phyloP scores from a whole-genome alignment of 2,888 invertebrate species.

The Agapetus fuscipes region DNA sequence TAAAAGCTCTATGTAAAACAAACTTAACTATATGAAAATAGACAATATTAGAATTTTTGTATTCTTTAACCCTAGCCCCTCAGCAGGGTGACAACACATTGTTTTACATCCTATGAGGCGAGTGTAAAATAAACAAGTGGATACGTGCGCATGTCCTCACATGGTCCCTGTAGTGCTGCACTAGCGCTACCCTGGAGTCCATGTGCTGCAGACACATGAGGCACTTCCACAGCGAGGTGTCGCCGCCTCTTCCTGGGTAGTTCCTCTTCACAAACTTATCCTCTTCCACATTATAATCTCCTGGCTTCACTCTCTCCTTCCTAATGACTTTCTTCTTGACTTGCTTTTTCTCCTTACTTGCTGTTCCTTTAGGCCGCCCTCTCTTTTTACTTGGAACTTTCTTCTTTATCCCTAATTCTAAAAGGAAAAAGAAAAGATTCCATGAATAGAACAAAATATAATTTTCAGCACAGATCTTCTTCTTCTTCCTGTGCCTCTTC shows the following conservation, averaged over 20 bases:
- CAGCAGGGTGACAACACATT: no score
- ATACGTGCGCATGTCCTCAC: slow-evolving; percentile 9
- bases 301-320: slow-evolving; percentile 8
- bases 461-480: no score
- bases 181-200: slow-evolving; percentile 24
- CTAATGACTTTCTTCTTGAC: slow-evolving; percentile 2
- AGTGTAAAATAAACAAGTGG: background rate
- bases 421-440: no score
- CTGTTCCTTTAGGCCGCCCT: slow-evolving; percentile 15
- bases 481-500: no score
- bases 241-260: slow-evolving; percentile 3
- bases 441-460: no score
- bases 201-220: slow-evolving; percentile 27
- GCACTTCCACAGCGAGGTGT: slow-evolving; percentile 25
- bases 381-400: slow-evolving; percentile 1
- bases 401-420: no score
- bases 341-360: slow-evolving; percentile 6
- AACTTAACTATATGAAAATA: no score
- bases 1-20: no score
- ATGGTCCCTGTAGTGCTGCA: slow-evolving; percentile 28
- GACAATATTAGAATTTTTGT: no score
- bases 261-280: slow-evolving; percentile 1
- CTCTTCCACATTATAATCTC: background rate
- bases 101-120: no score
- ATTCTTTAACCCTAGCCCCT: no score